phyloP scores from a whole-genome alignment of 1,140 invertebrate genomes.

The Matsumurasca onukii region DNA sequence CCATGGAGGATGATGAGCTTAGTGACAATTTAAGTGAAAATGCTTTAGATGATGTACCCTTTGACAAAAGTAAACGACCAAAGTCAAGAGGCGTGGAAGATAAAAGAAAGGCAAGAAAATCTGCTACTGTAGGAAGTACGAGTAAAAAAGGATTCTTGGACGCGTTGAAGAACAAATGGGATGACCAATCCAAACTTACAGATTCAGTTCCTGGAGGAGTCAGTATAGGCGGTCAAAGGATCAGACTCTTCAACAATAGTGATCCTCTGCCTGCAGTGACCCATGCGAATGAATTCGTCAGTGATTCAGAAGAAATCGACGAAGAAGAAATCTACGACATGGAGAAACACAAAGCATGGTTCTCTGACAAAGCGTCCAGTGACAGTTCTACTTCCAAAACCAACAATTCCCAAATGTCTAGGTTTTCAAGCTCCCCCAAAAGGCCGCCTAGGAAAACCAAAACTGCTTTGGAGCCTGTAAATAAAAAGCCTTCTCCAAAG shows the following conservation, averaged over 20 bases:
- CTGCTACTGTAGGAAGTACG: slow-evolving; percentile 41
- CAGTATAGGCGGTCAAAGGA: slow-evolving; percentile 52
- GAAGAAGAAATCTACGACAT: slow-evolving; percentile 10
- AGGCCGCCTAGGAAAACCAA: slow-evolving; percentile 46
- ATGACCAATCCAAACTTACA: slow-evolving; percentile 49
- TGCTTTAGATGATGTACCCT: slow-evolving; percentile 42
- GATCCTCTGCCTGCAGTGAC: slow-evolving; percentile 38
- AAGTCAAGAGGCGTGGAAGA: neutral
- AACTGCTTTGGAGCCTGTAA: slow-evolving; percentile 26
- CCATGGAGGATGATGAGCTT: slow-evolving; percentile 33
- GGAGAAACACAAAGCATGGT: slow-evolving; percentile 14
- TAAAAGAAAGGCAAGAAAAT: slow-evolving; percentile 30
- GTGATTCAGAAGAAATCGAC: slow-evolving; percentile 25
- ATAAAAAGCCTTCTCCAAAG: slow-evolving; percentile 32
- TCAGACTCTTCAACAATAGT: slow-evolving; percentile 50
- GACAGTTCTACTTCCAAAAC: neutral
- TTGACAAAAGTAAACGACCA: neutral
- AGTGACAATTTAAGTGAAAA: slow-evolving; percentile 56
- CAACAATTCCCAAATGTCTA: slow-evolving; percentile 11
- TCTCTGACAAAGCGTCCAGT: neutral
- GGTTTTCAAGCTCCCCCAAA: slow-evolving; percentile 39
- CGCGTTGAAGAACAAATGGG: slow-evolving; percentile 2
- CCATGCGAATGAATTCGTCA: slow-evolving; percentile 21
- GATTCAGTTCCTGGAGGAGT: slow-evolving; percentile 46
- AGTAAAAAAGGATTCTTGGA: slow-evolving; percentile 43